A percentile compares a stretch with the other conserved stretches of the same genome.
Conservation (phyloP, 2,888 invertebrate species). For the Pyrgus malvae region DNA sequence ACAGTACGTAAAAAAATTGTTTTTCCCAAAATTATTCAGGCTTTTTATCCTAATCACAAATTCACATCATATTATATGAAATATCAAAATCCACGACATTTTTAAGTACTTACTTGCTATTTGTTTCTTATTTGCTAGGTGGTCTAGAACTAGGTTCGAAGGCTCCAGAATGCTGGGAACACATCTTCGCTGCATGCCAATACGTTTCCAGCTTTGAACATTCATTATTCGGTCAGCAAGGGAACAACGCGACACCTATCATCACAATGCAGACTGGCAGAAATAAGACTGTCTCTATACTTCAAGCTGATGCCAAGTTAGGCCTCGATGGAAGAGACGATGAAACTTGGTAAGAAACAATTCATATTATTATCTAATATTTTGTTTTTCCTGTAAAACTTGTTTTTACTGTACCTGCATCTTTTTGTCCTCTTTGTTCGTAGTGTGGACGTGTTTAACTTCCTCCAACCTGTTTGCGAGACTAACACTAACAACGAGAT, state of each 20-base stretch:
- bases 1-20: no score
- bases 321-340: slow-evolving; percentile 82
- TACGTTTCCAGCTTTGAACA: slow-evolving; percentile 96
- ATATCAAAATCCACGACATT: no score
- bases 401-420: no score
- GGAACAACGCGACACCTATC: slow-evolving; percentile 84
- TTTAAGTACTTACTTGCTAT: not conserved
- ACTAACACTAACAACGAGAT: slow-evolving; percentile 83
- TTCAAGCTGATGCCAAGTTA: slow-evolving; percentile 82
- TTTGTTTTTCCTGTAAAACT: no score
- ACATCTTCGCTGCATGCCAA: slow-evolving; percentile 96
- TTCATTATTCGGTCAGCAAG: slow-evolving; percentile 92
- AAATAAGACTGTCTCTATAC: slow-evolving; percentile 82
- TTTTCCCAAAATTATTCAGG: no score
- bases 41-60: no score
- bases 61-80: no score
- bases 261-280: slow-evolving; percentile 85
- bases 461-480: slow-evolving; percentile 87
- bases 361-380: no score
- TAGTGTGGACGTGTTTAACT: slow-evolving; percentile 93
- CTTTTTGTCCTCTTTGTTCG: slow-evolving; percentile 31
- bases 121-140: slow-evolving; percentile 58
- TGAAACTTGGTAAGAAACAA: slow-evolving; percentile 88
- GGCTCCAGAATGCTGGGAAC: slow-evolving; percentile 97
- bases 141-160: slow-evolving; percentile 96